phyloP scores from a whole-genome alignment of 1,140 invertebrate species.

The Panagrolaimus sp. region DNA sequence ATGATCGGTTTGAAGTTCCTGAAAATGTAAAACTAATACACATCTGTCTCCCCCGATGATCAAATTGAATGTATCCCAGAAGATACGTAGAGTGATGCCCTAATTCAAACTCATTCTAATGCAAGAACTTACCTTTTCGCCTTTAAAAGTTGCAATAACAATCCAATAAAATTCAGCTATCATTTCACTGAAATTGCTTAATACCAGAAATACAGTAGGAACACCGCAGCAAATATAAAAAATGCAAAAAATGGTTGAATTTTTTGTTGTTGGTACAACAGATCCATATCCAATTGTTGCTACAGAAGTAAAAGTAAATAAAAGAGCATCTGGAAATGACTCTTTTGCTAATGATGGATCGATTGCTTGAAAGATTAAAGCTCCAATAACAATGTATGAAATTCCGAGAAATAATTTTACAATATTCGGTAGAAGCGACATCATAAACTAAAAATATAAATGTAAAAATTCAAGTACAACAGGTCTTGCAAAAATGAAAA shows the following conservation, averaged over 20 bases:
- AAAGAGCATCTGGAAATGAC: neutral
- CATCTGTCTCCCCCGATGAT: too few relatives aligned
- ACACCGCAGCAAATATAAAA: constrained; percentile 7
- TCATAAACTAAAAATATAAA: neutral
- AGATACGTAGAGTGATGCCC: neutral
- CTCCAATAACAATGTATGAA: neutral
- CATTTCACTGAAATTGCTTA: constrained; percentile 10
- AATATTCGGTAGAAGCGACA: neutral
- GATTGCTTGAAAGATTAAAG: constrained; percentile 1
- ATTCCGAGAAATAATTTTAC: neutral
- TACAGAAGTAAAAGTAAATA: constrained; percentile 3
- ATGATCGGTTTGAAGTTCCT: neutral
- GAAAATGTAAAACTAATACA: neutral
- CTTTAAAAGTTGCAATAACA: neutral
- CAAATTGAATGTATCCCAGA: neutral
- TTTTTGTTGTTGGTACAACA: neutral
- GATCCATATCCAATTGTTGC: constrained; percentile 6
- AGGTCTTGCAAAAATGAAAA: neutral
- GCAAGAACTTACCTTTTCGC: neutral
- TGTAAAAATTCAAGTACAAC: neutral
- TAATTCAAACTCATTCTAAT: too few relatives aligned
- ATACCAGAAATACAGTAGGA: constrained; percentile 8
- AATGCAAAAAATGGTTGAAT: neutral
- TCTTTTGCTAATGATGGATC: neutral
- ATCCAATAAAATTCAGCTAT: constrained; percentile 6